Evolutionary conservation across 2,797 vertebrate species (phyloP).

Genomic region (Benthosema pterotum): DNA sequence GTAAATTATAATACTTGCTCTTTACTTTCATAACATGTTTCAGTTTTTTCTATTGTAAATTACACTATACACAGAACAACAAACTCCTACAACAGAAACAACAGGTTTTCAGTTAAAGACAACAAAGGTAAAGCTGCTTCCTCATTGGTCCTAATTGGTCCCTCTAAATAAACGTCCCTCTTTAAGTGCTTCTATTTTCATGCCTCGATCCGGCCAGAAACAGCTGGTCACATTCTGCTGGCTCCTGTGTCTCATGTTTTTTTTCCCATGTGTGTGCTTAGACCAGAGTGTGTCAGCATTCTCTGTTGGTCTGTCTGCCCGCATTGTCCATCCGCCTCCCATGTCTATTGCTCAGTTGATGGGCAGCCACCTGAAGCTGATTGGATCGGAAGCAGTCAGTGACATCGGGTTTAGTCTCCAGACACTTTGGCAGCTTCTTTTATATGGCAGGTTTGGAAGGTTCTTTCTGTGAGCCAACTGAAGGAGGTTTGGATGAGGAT

Average conservation of each 20-base stretch:
- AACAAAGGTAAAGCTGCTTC: constrained; percentile 41
- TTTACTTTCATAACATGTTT: no score
- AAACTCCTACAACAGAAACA: background rate
- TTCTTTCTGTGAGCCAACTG: no score
- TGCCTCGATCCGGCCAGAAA: constrained; percentile 66
- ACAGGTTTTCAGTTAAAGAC: constrained; percentile 29
- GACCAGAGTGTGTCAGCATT: constrained; percentile 64
- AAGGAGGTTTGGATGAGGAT: no score
- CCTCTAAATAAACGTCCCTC: constrained; percentile 61
- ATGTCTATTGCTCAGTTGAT: background rate
- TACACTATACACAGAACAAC: background rate
- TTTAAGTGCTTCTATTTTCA: constrained; percentile 75
- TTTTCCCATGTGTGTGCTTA: constrained; percentile 51
- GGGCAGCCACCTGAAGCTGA: constrained; percentile 26
- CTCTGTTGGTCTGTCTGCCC: constrained; percentile 34
- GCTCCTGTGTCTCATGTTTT: constrained; percentile 66
- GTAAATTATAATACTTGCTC: no score
- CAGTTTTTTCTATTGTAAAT: background rate
- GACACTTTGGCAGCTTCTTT: constrained; percentile 15
- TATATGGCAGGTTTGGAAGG: no score
- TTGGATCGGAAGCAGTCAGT: background rate
- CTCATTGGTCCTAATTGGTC: constrained; percentile 54
- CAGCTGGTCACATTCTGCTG: constrained; percentile 75
- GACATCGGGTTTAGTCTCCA: constrained; percentile 8
- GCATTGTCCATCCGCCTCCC: constrained; percentile 3